A percentile compares a stretch with the other conserved stretches of the same genome.
Conservation (phyloP, 2,888 invertebrate genomes). For the Actias luna region DNA sequence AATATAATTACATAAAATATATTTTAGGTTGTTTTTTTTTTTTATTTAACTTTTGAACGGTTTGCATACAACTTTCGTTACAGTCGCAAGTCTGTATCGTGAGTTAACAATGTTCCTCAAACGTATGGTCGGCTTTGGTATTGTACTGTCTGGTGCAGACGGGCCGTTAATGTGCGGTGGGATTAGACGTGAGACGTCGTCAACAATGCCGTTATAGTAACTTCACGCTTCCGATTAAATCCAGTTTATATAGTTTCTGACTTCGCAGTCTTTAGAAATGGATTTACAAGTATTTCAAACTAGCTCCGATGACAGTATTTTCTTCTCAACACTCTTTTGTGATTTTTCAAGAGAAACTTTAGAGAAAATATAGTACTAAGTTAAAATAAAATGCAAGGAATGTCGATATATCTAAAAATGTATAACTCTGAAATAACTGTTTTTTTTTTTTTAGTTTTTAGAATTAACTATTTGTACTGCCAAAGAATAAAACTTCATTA, state of each 20-base stretch:
- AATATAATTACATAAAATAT: neutral
- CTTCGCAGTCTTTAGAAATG: constrained; percentile 22
- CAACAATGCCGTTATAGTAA: constrained; percentile 34
- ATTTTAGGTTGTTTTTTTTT: neutral
- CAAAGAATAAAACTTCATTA: no score
- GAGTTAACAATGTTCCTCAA: constrained; percentile 39
- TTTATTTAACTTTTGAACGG: neutral
- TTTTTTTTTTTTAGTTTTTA: no score
- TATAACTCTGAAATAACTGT: no score
- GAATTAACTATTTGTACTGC: no score
- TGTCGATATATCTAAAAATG: no score
- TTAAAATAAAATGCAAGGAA: no score
- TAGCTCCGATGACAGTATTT: neutral
- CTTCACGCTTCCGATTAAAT: constrained; percentile 39
- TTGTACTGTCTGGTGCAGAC: constrained; percentile 60
- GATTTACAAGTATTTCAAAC: neutral
- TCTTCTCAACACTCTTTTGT: no score
- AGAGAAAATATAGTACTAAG: no score
- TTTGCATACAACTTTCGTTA: constrained; percentile 9
- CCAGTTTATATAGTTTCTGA: constrained; percentile 22
- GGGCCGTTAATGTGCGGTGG: constrained; percentile 51
- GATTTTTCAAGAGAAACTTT: no score
- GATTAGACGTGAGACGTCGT: constrained; percentile 41
- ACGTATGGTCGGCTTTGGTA: constrained; percentile 43
- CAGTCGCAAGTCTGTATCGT: constrained; percentile 37